Conservation (phyloP, 2,888 invertebrate species). For the Tinea semifulvella region DNA sequence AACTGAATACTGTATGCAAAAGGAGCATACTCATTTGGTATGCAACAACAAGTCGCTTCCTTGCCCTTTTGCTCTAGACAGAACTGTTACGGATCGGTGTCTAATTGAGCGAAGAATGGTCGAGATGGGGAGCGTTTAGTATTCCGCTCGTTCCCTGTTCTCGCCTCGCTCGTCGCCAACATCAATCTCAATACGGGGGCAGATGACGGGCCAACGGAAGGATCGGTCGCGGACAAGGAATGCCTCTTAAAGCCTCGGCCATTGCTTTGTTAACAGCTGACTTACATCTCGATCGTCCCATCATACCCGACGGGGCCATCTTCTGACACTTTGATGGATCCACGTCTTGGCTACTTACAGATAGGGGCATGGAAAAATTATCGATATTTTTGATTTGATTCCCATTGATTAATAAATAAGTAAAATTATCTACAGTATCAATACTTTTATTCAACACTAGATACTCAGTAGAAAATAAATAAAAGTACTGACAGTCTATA, state of each 20-base stretch:
- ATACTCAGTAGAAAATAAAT: too few species aligned
- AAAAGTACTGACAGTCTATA: too few species aligned
- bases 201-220: slow-evolving; percentile 57
- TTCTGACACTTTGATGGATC: slow-evolving; percentile 14
- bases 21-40: too few species aligned
- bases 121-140: slow-evolving; percentile 47
- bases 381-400: too few species aligned
- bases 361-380: too few species aligned
- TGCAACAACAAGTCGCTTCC: too few species aligned
- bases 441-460: too few species aligned
- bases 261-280: slow-evolving; percentile 30
- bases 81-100: slow-evolving; percentile 38
- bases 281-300: slow-evolving; percentile 5
- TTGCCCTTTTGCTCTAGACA: slow-evolving; percentile 2
- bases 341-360: slow-evolving; percentile 3
- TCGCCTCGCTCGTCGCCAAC: slow-evolving; percentile 37
- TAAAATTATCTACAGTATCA: too few species aligned
- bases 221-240: slow-evolving; percentile 49
- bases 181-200: slow-evolving; percentile 60
- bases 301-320: not conserved
- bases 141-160: slow-evolving; percentile 43
- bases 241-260: slow-evolving; percentile 50
- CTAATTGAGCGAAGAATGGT: slow-evolving; percentile 61
- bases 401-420: too few species aligned
- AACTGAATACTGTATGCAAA: too few species aligned